These are phyloP conservation scores for Steinernema hermaphroditum DNA, from an alignment of 2,888 invertebrate species.

Conservation along the genomic window DNA sequence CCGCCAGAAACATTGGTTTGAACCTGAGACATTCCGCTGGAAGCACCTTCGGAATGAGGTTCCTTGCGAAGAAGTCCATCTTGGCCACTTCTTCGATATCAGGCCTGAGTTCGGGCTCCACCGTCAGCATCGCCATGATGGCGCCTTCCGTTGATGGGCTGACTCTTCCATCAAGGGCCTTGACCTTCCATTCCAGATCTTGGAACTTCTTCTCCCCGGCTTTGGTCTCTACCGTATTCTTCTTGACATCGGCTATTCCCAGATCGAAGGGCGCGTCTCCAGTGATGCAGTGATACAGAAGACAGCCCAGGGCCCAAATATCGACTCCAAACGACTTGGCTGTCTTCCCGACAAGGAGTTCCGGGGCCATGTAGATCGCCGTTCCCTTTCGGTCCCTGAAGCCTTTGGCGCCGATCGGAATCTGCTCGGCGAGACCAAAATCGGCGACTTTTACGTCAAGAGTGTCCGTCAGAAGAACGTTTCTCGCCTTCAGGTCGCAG, in stretches of 20 bases:
- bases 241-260: neutral
- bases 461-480: neutral
- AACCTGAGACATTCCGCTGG: neutral
- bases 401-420: neutral
- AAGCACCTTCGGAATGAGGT: neutral
- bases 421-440: neutral
- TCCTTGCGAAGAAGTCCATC: neutral
- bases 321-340: neutral
- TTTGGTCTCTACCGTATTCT: neutral
- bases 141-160: neutral
- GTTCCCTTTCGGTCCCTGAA: conserved; percentile 2
- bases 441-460: conserved; percentile 11
- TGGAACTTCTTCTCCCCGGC: neutral
- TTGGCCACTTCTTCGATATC: neutral
- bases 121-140: neutral
- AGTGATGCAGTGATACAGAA: neutral
- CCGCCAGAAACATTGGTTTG: neutral
- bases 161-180: neutral
- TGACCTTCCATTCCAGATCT: neutral
- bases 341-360: neutral
- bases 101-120: neutral
- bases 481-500: conserved; percentile 3
- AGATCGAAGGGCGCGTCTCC: neutral
- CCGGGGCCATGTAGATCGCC: neutral
- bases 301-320: conserved; percentile 12